Base-by-base conservation (phyloP, 2,797 vertebrate species). In the Myoxocephalus aenaeus region DNA sequence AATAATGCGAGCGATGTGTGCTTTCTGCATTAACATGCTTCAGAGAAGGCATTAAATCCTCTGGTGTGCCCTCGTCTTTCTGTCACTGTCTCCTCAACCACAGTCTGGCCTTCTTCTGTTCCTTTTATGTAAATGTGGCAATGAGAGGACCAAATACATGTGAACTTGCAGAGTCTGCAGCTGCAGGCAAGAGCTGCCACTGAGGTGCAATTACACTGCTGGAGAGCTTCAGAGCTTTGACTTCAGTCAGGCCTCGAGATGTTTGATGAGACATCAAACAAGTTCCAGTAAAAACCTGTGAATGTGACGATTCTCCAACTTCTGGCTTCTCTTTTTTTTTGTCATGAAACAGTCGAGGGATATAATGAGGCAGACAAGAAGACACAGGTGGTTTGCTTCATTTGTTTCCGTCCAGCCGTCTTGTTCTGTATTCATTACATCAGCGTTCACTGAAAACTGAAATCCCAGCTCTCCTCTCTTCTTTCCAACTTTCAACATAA, bases 211-310 rank as follows among this genome's bases (percentile, higher is more conserved):
- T 91, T 90, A 89, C 78, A 69, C 73, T 27, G 77, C 44, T 64
- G 75, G 68, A 86, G 86, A 73, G 57, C 71, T 57, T 78, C 78
- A 61, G 65, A 78, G 80, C 70, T 79, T 61, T 56, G 79, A 78
- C 79, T 79, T 71, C 51, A 83, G 75, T 89, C 86, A 77, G 80
- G 59, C 76, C 50, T 50, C 50, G 46, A 71, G 62, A 85, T 71
- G 66, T 80, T 78, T 86, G 76, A 91, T 70, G 74, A 84, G 68
- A 90, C 90, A 88, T 93, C 89, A 92, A 87, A 82, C 66, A 44
- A 56, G 67, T 62, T 73, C 84, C 81, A 80, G 75, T 75, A 54
- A 57, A 86, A 84, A 62, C 44, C 57, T 65, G 53, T 18, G 22
- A 74, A 79, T 18, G 65, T 58, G 62, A 80, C 51, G 62, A 70